Evolutionary conservation across 2,113 vertebrate species (phyloP).

Genomic region (Cervus canadensis): DNA sequence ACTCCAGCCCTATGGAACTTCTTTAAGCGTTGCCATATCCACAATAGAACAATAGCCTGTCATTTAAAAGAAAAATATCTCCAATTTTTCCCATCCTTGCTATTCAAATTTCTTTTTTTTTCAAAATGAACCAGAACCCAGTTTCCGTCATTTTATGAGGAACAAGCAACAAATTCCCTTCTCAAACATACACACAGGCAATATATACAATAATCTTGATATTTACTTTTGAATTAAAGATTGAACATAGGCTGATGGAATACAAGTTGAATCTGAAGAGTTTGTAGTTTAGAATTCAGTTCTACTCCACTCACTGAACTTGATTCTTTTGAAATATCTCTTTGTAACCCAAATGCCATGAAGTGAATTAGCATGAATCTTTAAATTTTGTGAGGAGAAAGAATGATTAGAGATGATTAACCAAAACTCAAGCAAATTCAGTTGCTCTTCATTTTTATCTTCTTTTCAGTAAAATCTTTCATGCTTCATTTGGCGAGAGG

Average conservation of each 20-base stretch:
- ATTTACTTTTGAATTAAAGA: background rate
- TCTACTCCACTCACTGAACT: background rate
- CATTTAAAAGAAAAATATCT: background rate
- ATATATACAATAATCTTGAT: background rate
- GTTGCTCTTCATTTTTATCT: conserved; percentile 31
- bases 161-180: background rate
- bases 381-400: background rate
- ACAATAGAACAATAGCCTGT: background rate
- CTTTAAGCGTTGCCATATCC: background rate
- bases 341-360: background rate
- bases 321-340: background rate
- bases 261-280: background rate
- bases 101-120: background rate
- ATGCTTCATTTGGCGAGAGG: background rate
- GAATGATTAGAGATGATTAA: background rate
- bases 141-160: background rate
- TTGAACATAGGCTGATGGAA: background rate
- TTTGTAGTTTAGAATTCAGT: background rate
- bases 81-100: background rate
- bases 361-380: background rate
- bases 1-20: background rate
- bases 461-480: conserved; percentile 32
- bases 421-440: background rate
- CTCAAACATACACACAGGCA: background rate
- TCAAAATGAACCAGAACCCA: background rate